Conservation (phyloP, 2,113 vertebrate species). For the Romanogobio albipinnatus region DNA sequence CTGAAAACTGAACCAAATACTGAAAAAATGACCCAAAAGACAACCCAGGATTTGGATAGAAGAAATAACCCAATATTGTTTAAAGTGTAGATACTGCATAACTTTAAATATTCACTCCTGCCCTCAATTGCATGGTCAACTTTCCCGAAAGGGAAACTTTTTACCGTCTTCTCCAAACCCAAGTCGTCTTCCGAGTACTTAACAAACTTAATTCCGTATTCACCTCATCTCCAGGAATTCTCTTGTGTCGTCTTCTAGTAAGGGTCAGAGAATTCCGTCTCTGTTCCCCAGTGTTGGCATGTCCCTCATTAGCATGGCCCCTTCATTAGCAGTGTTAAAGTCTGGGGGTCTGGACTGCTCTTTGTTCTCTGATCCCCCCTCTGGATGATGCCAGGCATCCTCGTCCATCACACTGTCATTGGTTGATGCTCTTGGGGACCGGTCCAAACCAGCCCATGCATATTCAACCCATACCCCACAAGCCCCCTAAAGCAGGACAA, state of each 20-base stretch:
- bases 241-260: not conserved
- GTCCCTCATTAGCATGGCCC: constrained; percentile 60
- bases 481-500: constrained; percentile 59
- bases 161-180: not conserved
- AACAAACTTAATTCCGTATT: constrained; percentile 33
- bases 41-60: too few species aligned
- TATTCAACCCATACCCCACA: constrained; percentile 71
- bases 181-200: constrained; percentile 15
- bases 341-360: constrained; percentile 44
- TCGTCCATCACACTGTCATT: constrained; percentile 76
- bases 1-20: too few species aligned
- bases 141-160: not conserved
- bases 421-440: constrained; percentile 56
- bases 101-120: not conserved
- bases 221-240: constrained; percentile 1
- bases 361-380: constrained; percentile 62
- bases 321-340: constrained; percentile 67
- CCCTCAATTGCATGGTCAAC: not conserved
- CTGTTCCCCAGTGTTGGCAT: constrained; percentile 58
- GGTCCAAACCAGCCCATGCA: constrained; percentile 68
- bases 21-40: too few species aligned
- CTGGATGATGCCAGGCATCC: constrained; percentile 68
- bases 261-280: constrained; percentile 49
- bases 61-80: too few species aligned
- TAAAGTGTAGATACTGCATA: not conserved